phyloP scores from a whole-genome alignment of 2,888 invertebrate genomes.

The Sthenelais limicola region DNA sequence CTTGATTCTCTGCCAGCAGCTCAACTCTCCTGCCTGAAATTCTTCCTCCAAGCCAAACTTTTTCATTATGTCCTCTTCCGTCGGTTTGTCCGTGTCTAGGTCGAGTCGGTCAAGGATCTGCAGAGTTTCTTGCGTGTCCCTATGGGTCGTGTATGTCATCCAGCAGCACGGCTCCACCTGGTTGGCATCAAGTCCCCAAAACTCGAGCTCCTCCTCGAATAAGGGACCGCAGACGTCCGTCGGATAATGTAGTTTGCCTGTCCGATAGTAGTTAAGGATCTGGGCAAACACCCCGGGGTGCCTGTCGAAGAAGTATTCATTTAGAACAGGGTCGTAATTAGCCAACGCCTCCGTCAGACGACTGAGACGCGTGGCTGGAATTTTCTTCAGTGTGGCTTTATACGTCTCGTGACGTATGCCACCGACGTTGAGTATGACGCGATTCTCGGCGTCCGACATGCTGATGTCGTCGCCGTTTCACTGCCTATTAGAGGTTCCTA shows the following conservation, averaged over 20 bases:
- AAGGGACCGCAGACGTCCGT: slow-evolving; percentile 99
- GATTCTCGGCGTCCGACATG: slow-evolving; percentile 80
- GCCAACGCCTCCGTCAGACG: slow-evolving; percentile 96
- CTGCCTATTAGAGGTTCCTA: too few species aligned
- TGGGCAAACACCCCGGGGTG: slow-evolving; percentile 98
- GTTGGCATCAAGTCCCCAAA: slow-evolving; percentile 94
- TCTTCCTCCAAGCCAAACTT: slow-evolving; percentile 84
- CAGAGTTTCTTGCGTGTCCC: slow-evolving; percentile 98
- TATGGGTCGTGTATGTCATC: slow-evolving; percentile 95
- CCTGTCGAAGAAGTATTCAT: slow-evolving; percentile 98
- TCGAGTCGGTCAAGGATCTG: slow-evolving; percentile 97
- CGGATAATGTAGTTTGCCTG: slow-evolving; percentile 98
- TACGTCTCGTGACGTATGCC: slow-evolving; percentile 92
- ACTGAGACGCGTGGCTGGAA: slow-evolving; percentile 94
- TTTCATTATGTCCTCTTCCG: slow-evolving; percentile 96
- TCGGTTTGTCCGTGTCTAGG: slow-evolving; percentile 95
- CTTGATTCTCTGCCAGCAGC: slow-evolving; percentile 92
- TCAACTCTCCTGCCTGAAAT: slow-evolving; percentile 73
- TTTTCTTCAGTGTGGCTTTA: slow-evolving; percentile 89
- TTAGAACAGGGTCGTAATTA: slow-evolving; percentile 98
- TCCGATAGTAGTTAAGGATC: slow-evolving; percentile 95
- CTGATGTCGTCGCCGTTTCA: slow-evolving; percentile 23
- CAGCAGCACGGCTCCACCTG: slow-evolving; percentile 99
- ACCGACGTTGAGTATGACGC: slow-evolving; percentile 98
- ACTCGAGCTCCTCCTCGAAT: slow-evolving; percentile 99